These are phyloP conservation scores for Gasterosteus nipponicus DNA, from an alignment of 2,113 vertebrate species.

Conservation along the genomic window DNA sequence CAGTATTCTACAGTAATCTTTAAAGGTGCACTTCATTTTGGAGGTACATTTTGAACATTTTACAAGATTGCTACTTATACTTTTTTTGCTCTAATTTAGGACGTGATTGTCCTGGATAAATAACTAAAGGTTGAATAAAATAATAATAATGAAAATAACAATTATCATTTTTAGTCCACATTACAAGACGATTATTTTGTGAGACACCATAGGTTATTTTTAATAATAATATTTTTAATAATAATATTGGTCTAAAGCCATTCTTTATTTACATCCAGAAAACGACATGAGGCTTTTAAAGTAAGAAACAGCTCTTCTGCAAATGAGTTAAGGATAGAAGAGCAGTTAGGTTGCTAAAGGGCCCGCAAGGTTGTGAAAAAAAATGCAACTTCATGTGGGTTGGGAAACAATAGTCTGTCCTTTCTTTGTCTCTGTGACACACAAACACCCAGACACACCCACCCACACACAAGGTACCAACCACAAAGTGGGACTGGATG, in stretches of 20 bases:
- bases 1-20: not conserved
- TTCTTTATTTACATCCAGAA: not conserved
- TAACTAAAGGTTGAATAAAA: not conserved
- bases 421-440: not conserved
- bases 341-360: conserved; percentile 13
- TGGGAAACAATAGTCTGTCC: conserved; percentile 11
- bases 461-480: not conserved
- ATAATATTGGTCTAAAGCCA: no score
- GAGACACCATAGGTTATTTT: no score
- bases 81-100: not conserved
- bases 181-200: no score
- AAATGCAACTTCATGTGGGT: conserved; percentile 14
- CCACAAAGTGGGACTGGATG: not conserved
- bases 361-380: conserved; percentile 24
- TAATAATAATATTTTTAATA: no score
- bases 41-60: not conserved
- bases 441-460: not conserved
- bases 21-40: not conserved
- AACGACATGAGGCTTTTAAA: not conserved
- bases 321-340: conserved; percentile 11
- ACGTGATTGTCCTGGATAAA: not conserved
- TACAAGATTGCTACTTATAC: not conserved
- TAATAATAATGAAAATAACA: not conserved
- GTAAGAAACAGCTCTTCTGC: not conserved
- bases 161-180: no score